Percentiles rank a stretch among this genome's conserved stretches.
Conservation (phyloP, 2,888 invertebrate species). For the Ferdinandea cuprea region DNA sequence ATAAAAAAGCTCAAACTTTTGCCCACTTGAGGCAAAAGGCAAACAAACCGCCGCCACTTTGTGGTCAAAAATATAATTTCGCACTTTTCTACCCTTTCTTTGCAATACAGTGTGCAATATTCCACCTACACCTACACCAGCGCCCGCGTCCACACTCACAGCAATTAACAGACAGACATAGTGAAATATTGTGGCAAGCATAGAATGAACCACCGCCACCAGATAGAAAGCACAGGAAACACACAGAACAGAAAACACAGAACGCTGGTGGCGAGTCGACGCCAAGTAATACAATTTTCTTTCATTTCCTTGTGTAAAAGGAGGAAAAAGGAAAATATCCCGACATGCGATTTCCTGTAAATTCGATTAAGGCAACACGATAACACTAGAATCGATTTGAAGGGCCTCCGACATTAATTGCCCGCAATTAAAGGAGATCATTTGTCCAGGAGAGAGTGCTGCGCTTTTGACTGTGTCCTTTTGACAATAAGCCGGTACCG, state of each 20-base stretch:
- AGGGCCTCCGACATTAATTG: constrained; percentile 43
- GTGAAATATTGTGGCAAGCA: constrained; percentile 21
- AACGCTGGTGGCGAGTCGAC: neutral
- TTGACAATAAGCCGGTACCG: neutral
- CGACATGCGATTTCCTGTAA: constrained; percentile 57
- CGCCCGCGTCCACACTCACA: constrained; percentile 12
- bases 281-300: constrained; percentile 16
- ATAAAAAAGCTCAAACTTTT: neutral
- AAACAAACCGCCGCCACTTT: constrained; percentile 55
- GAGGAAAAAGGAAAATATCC: constrained; percentile 26
- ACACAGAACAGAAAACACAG: constrained; percentile 23
- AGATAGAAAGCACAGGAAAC: neutral
- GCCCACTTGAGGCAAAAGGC: neutral
- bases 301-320: neutral
- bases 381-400: constrained; percentile 49
- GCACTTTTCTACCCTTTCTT: constrained; percentile 36
- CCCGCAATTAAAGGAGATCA: constrained; percentile 59
- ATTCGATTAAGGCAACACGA: constrained; percentile 60
- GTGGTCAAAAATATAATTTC: constrained; percentile 36
- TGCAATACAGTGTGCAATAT: constrained; percentile 23
- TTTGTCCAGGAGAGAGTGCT: constrained; percentile 38
- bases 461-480: neutral
- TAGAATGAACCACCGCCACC: too few species aligned
- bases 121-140: neutral
- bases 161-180: constrained; percentile 37